A percentile compares a stretch with the other conserved stretches of the same genome.
Evolutionary conservation across 2,888 invertebrate species (phyloP).

Genomic region (Metallyticus violacea): DNA sequence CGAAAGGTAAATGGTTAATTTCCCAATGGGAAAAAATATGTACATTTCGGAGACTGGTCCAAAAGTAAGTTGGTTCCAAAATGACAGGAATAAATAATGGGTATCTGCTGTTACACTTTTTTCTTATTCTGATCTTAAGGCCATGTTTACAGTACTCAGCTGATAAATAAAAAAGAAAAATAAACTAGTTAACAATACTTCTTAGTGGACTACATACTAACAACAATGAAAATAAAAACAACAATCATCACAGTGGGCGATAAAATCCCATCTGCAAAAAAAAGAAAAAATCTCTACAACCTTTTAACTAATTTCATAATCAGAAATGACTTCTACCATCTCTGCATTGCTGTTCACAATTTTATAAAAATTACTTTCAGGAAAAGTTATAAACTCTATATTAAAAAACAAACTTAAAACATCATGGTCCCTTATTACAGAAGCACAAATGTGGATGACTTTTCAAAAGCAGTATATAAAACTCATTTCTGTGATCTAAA

Average conservation of each 20-base stretch:
- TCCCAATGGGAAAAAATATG: constrained; percentile 21
- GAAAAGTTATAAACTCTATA: background rate
- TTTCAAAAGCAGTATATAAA: background rate
- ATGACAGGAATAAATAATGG: constrained; percentile 7
- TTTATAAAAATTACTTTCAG: background rate
- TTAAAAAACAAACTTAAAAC: background rate
- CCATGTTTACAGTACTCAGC: background rate
- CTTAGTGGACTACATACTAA: background rate
- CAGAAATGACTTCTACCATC: background rate
- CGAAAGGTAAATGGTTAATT: constrained; percentile 19
- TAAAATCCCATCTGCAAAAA: background rate
- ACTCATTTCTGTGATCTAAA: background rate
- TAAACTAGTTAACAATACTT: background rate
- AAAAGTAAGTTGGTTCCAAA: background rate
- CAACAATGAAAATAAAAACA: background rate
- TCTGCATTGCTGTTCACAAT: background rate
- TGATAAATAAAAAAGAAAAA: background rate
- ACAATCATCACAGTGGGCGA: background rate
- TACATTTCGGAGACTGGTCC: constrained; percentile 14
- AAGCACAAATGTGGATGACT: background rate
- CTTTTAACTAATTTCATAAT: background rate
- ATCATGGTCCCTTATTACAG: background rate
- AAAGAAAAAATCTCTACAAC: background rate
- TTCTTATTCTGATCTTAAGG: background rate
- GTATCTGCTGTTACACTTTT: background rate